Base-by-base conservation (phyloP, 2,888 invertebrate genomes). In the Drosophila demipolita region DNA sequence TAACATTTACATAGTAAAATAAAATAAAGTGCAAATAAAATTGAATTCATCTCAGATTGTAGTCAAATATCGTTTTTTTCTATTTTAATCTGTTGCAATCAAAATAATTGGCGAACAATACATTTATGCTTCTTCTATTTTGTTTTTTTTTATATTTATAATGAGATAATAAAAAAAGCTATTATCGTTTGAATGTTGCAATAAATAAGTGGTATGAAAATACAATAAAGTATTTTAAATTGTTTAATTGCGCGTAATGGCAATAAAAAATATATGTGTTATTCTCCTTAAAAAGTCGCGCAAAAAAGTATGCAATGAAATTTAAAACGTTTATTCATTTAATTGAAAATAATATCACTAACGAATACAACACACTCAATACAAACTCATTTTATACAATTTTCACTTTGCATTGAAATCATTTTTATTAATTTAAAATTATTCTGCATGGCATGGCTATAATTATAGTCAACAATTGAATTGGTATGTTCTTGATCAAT, bases 91-190 rank as follows among this genome's bases (percentile, higher is more conserved):
- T 53, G 53, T 17, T 62, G 68, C 50, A 66, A 83, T 76, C 73
- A 75, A 76, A 59, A 73, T 60, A 73, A 81, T 75, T 70, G 75
- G 73, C 33, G 40, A 36, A 58, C 17, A 50, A 59, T 54, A 35
- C 23, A 59, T 45, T 71, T 50, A 53, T 36, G 23, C 12, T 12
- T 29, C 29, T 17, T 17, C 7, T 38, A 26, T 38, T 57, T 45
- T 42, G 29, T 45, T 12, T 4, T 12, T 57, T 66, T 66, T 32
- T 23, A 23, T 1, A 61, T 50, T 40, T 45, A 29, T 26, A 50
- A 38, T 60, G 48, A 48, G 12, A 36, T 17, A 52, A 32, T 29
- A 40, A 20, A 35, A 38, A 42, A 40, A 17, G 50, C 29, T 29
- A 42, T 60, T 45, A 35, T 50, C 62, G 38, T 36, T 55, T 33